A percentile compares a stretch with the other conserved stretches of the same genome.
Conservation (phyloP, 1,140 invertebrate genomes). For the Dreissena rostriformis region DNA sequence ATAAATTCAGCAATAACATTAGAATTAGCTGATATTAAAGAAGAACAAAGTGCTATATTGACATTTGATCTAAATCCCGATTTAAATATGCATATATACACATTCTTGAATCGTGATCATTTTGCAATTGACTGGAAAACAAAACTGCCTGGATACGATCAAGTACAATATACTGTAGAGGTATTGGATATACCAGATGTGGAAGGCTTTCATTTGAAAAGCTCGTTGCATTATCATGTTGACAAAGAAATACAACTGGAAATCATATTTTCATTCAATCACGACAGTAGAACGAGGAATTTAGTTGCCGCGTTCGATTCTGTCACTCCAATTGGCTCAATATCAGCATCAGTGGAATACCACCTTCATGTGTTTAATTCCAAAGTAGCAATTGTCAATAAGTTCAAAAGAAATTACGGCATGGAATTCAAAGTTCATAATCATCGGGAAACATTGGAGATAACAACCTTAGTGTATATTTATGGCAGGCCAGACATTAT, state of each 20-base stretch:
- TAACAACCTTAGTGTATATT: neutral
- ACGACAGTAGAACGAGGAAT: too few species aligned
- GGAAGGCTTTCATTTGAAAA: neutral
- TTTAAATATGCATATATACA: neutral
- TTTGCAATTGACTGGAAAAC: slow-evolving; percentile 21
- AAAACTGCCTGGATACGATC: slow-evolving; percentile 34
- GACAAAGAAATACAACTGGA: slow-evolving; percentile 30
- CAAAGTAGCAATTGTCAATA: neutral
- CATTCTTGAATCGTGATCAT: neutral
- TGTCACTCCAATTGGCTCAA: slow-evolving; percentile 12
- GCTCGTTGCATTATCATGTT: slow-evolving; percentile 5
- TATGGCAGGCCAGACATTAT: slow-evolving; percentile 32
- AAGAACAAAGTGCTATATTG: neutral
- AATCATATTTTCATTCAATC: neutral
- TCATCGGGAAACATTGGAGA: neutral
- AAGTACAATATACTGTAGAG: slow-evolving; percentile 13
- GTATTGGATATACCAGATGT: neutral
- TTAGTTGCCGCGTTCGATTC: neutral
- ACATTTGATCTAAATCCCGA: neutral
- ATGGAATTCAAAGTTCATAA: slow-evolving; percentile 9
- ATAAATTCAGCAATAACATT: neutral
- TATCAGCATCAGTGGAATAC: neutral
- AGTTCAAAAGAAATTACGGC: neutral
- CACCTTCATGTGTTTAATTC: neutral
- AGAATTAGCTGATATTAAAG: neutral